Evolutionary conservation across 2,888 invertebrate genomes (phyloP), one percentile per base, ranked within the genome.

Genomic region (Kuschelorhynchus macadamiae): DNA sequence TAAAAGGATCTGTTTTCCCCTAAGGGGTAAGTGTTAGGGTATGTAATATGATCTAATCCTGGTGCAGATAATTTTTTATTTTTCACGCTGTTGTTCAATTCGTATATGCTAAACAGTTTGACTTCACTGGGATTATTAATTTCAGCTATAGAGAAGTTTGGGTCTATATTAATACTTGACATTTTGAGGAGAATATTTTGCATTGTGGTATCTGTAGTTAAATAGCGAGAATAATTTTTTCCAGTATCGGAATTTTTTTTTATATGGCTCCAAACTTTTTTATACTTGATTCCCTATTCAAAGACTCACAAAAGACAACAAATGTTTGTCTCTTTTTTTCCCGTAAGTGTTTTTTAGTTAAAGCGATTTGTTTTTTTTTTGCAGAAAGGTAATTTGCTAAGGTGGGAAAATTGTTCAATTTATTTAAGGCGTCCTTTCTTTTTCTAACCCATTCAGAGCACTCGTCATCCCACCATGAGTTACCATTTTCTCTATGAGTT

Each of bases 381-480:
- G 42, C 16, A 8, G 8, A 9, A 16, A 46, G 18, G 21, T 21
- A 46, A 21, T 46, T 46, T 9, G 3, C 46, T 21, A 46, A 46
- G 2, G 21, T n/a, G 16, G 46, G 46, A 21, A 12, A 9, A n/a
- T 46, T 21, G 9, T 46, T 46, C 18, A 46, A 46, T 9, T 46
- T 16, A 14, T 42, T 42, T 42, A 42, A 3, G n/a, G 42, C 14
- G 1, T 14, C 8, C 17, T 42, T 42, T 14, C 42, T 42, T 14
- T 2, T 42, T 14, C 42, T 18, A 46, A 46, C n/a, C 20, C 20
- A 21, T 9, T 18, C n/a, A 20, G 20, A n/a, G 46, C 46, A 46
- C 4, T 46, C 46, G 4, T 46, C 46, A n/a, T 46, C 46, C 46
- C 46, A 46, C 46, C 46, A 46, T 8, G 46, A 21, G 12, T 46